phyloP scores from a whole-genome alignment of 2,113 vertebrate species.

The Tychaedon coryphoeus region DNA sequence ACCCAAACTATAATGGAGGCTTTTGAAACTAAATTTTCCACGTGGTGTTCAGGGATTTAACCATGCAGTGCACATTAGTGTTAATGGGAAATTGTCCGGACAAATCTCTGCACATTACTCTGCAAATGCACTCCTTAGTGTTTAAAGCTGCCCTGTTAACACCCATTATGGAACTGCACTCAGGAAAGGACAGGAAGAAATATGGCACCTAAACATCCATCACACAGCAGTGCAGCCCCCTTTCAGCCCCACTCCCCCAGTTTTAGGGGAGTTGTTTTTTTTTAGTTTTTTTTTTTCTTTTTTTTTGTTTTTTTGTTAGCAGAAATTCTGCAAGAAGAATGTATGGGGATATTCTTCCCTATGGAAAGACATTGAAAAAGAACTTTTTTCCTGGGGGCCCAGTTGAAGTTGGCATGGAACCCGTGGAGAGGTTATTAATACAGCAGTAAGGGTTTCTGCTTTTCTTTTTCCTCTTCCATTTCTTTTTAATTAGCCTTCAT shows the following conservation, averaged over 20 bases:
- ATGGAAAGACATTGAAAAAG: background rate
- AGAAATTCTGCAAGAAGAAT: background rate
- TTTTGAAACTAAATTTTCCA: conserved; percentile 32
- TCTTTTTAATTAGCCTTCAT: background rate
- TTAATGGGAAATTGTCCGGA: conserved; percentile 19
- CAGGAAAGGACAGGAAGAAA: background rate
- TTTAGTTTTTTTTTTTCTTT: too few species aligned
- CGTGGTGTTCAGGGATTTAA: conserved; percentile 34
- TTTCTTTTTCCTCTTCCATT: background rate
- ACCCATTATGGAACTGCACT: background rate
- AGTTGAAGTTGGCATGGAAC: background rate
- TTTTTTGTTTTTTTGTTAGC: too few species aligned
- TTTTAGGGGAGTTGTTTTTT: background rate
- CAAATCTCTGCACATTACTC: conserved; percentile 6
- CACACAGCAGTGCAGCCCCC: background rate
- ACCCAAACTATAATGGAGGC: background rate
- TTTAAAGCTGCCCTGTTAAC: conserved; percentile 52
- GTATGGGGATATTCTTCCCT: background rate
- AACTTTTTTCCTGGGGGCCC: background rate
- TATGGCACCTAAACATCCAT: background rate
- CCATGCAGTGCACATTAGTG: background rate
- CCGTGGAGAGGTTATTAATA: background rate
- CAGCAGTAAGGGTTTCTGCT: background rate
- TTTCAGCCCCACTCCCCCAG: background rate
- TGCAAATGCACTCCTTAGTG: background rate